A percentile compares a stretch with the other conserved stretches of the same genome.
These are phyloP conservation scores for Vulpes lagopus DNA, from an alignment of 2,113 vertebrate species.

Conservation along the genomic window DNA sequence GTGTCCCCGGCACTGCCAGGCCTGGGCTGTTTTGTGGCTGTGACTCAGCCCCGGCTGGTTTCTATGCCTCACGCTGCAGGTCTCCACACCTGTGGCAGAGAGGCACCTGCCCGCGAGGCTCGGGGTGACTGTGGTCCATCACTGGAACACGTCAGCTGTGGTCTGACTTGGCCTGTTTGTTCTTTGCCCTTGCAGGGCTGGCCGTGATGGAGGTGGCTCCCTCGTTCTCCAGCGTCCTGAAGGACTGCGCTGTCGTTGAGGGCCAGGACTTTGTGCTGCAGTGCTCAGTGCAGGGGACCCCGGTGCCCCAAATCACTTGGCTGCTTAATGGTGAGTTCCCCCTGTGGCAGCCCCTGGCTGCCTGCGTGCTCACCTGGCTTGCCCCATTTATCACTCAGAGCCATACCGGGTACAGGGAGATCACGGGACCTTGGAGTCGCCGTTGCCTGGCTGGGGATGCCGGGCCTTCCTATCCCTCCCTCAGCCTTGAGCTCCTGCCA, in stretches of 20 bases:
- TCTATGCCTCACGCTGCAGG: neutral
- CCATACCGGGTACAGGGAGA: too few relatives aligned
- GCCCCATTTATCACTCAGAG: neutral
- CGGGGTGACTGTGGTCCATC: neutral
- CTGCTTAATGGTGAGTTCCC: conserved; percentile 92
- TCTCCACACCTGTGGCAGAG: too few relatives aligned
- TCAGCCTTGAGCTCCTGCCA: neutral
- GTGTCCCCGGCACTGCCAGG: neutral
- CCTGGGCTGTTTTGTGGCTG: neutral
- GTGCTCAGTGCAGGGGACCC: conserved; percentile 88
- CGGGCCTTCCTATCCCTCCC: rapidly evolving
- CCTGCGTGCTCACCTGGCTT: neutral
- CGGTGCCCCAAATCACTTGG: conserved; percentile 90
- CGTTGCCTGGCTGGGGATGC: neutral
- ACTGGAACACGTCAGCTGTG: neutral
- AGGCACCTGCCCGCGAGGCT: neutral
- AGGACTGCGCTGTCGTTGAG: conserved; percentile 88
- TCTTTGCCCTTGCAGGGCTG: conserved; percentile 78
- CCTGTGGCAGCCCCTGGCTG: neutral
- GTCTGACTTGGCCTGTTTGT: neutral
- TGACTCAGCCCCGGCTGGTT: neutral
- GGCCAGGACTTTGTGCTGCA: conserved; percentile 91
- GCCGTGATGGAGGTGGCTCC: conserved; percentile 84
- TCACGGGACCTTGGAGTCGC: neutral
- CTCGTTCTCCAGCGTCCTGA: conserved; percentile 87